These are phyloP conservation scores for Plebejus melissa DNA, from an alignment of 2,888 invertebrate genomes.

Conservation along the genomic window DNA sequence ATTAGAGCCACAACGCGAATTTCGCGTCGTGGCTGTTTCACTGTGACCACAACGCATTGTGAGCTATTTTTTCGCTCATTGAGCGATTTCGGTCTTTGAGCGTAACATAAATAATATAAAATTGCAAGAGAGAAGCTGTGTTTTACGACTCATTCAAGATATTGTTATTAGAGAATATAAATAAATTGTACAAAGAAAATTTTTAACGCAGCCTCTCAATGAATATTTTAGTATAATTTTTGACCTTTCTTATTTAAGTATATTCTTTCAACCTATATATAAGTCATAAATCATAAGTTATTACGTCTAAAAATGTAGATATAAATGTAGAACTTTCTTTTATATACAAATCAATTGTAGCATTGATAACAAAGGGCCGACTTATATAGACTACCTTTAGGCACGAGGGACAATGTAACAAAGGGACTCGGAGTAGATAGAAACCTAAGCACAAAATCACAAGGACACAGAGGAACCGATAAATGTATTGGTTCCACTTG, in stretches of 20 bases:
- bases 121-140: no score
- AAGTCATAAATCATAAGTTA: neutral
- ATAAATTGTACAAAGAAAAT: neutral
- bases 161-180: neutral
- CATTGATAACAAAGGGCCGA: neutral
- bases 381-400: constrained; percentile 1
- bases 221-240: neutral
- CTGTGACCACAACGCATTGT: no score
- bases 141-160: neutral
- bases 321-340: neutral
- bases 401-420: neutral
- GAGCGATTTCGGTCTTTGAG: no score
- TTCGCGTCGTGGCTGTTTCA: no score
- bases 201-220: neutral
- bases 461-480: neutral
- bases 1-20: no score
- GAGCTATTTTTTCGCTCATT: no score
- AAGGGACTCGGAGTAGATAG: neutral
- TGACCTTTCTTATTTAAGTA: neutral
- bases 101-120: no score
- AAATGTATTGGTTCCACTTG: neutral
- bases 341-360: neutral
- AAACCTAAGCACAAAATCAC: constrained; percentile 1
- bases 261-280: neutral
- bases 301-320: neutral